Evolutionary conservation across 1,140 invertebrate species (phyloP), one percentile per base, ranked within the genome.

Genomic region (Schlechtendalia chinensis): DNA sequence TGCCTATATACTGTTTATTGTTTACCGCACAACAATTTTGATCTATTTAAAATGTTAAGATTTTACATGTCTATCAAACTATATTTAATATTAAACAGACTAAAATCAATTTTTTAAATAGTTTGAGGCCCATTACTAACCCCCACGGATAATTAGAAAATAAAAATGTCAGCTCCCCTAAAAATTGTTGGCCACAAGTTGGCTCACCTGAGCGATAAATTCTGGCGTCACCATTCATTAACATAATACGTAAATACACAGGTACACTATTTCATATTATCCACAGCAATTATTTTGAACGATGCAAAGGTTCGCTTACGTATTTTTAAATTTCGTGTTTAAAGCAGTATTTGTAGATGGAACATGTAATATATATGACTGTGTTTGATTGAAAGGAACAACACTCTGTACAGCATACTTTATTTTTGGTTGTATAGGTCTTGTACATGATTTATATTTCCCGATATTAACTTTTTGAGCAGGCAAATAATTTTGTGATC

Each of bases 341-440:
- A 75, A 24, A 22, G 12, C 1, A n/a, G 24, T 17, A 50, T 10
- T 56, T 32, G 29, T 32, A 14, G 72, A 39, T 75, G 72, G 54
- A 75, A 58, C 58, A 22, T 39, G n/a, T 58, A 58, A 19, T 45
- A 2, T 32, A 58, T 59, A 59, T 58, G 72, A 58, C 16, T 27
- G 53, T 77, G 39, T 27, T 69, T 69, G 67, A 4, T 32, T 45
- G 24, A 1, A 1, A 27, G 74, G 32, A n/a, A 74, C 14, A n/a
- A 74, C 14, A 29, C 19, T 32, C 19, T 29, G n/a, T 10, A 24
- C 16, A 77, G 19, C 12, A 29, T 27, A 63, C n/a, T 17, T 19
- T n/a, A 61, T 47, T 63, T 79, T 79, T 61, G 75, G 58, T 79
- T 56, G 29, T 47, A 79, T 63, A n/a, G 54, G 58, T 27, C 22